phyloP scores from a whole-genome alignment of 2,888 invertebrate species.

The Lissonota sp. region DNA sequence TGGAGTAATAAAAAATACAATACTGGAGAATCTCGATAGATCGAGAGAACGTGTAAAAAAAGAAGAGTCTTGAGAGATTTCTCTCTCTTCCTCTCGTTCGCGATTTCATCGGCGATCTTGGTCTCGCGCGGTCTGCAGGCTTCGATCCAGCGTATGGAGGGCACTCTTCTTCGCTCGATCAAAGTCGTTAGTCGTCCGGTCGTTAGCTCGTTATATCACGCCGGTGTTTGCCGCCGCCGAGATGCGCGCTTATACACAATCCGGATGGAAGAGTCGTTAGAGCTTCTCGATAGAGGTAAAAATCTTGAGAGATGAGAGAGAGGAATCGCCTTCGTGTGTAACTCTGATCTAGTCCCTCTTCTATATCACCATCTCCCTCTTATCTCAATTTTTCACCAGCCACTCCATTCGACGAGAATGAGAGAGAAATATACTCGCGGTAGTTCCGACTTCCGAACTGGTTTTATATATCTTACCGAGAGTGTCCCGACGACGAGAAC shows the following conservation, averaged over 20 bases:
- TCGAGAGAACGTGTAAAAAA: conserved; percentile 4
- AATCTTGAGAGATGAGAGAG: conserved; percentile 64
- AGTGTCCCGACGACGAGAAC: conserved; percentile 20
- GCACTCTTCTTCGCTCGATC: conserved; percentile 65
- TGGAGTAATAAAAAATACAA: too few relatives aligned
- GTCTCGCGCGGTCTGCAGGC: conserved; percentile 37
- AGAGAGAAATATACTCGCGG: conserved; percentile 23
- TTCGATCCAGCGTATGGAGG: conserved; percentile 13
- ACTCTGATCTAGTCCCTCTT: background rate
- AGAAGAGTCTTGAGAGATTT: conserved; percentile 36
- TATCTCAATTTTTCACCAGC: background rate
- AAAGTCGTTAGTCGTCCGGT: conserved; percentile 68
- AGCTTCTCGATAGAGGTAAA: conserved; percentile 30
- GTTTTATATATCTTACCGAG: conserved; percentile 33
- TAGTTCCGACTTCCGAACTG: conserved; percentile 65
- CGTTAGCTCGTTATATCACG: conserved; percentile 68
- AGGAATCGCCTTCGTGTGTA: conserved; percentile 22
- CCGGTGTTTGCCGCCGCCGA: conserved; percentile 49
- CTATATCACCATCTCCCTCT: too few relatives aligned
- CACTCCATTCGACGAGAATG: background rate
- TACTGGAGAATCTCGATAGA: background rate
- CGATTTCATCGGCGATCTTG: conserved; percentile 25
- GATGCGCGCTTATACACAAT: conserved; percentile 12
- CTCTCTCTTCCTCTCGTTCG: background rate
- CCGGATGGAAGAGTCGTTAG: conserved; percentile 56